Base-by-base conservation (phyloP, 2,113 vertebrate species). In the Falcunculus frontatus region DNA sequence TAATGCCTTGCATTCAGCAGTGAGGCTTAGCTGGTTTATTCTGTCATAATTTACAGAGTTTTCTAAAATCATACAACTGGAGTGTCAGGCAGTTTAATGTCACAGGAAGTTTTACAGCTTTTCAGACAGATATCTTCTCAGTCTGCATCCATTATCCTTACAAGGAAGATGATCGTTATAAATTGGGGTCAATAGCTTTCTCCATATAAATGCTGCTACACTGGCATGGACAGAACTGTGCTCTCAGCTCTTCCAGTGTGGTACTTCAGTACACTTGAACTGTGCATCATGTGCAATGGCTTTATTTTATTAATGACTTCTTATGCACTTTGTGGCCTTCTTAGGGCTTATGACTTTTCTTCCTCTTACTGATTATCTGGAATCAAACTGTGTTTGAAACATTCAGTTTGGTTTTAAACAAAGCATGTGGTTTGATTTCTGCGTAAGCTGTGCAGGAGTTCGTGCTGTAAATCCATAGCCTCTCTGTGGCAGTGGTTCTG, bases 301-400 rank as follows among this genome's bases (percentile, higher is more conserved):
- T 98, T 97, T 97, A 90, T 92, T 94, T 97, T 98, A 96, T 97
- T 89, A 98, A 97, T 96, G 92, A 98, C 73, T 97, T 80, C 94
- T 97, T 97, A 98, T 98, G 98, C 98, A 99, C 99, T 99, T 98
- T 98, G 98, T 98, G 98, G 98, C 98, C 98, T 98, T 98, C 95
- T 76, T 93, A 65, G 56, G 94, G 98, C 97, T 97, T 98, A 96
- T 94, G 94, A 97, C 96, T 97, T 95, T 95, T 93, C 96, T 95
- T 87, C 68, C 65, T 81, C 49, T 87, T 96, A 50, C 60, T 92
- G 63, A 60, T 94, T 72, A 49, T 75, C n/a, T 80, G 20, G 97
- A 89, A 62, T 95, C 92, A 85, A 91, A 77, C 77, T 23, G 32
- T 53, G 35, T 95, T 95, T 62, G 84, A 33, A 90, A 80, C 39